Base-by-base conservation (phyloP, 2,113 vertebrate genomes). In the Chloebia gouldiae region DNA sequence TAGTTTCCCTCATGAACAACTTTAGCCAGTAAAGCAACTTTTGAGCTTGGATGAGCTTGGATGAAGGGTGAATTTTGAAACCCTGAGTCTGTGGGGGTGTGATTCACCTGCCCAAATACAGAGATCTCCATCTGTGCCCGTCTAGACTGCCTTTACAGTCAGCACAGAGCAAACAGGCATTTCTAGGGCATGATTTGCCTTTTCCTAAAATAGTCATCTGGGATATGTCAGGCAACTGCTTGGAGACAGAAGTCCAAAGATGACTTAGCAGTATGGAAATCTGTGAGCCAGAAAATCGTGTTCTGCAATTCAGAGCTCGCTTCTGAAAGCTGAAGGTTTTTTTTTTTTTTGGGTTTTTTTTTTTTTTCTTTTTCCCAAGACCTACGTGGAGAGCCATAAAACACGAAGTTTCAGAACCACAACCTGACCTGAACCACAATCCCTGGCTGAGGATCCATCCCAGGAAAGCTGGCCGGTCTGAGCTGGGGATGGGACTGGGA, bases 111-210 rank as follows among this genome's bases (percentile, higher is more conserved):
- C 83, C 82, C 92, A 95, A 88, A 86, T 78, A 77, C 59, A 90
- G 96, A 93, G 92, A 95, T 97, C 91, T 93, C 94, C 94, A 94
- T 96, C 95, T 93, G 86, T 78, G 76, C 88, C 90, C 39, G 95
- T 97, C 96, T 97, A 96, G 95, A 97, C 95, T 93, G 92, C 64
- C 4, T 11, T 88, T 93, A 68, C 86, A 97, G 94, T 95, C 94
- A 93, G 91, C 92, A 88, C 68, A 90, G 88, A 73, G 91, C 87
- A 95, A 97, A 78, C 76, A 86, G 95, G 82, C 95, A 78, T 96
- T 97, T 97, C 95, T 96, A 81, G 91, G 91, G 80, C 91, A 97
- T 94, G 91, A 94, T 94, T 96, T 95, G 68, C 77, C 82, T 86
- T 92, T 93, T 95, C 86, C 93, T 86, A 81, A 94, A 96, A 95